These are phyloP conservation scores for Drosophila nikananu DNA, from an alignment of 1,140 invertebrate genomes.

Conservation along the genomic window DNA sequence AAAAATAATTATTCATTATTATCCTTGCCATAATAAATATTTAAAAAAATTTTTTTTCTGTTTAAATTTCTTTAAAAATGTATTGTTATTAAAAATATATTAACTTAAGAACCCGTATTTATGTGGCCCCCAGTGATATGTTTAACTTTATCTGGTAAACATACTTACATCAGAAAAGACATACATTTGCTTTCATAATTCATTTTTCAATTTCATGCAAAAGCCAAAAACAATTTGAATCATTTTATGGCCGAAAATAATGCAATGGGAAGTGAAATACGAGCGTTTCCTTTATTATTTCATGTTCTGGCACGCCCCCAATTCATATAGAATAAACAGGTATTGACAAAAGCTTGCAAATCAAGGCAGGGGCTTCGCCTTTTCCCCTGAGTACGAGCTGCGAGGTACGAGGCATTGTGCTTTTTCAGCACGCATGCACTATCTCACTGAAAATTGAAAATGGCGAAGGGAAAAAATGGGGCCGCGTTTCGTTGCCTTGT, in stretches of 20 bases:
- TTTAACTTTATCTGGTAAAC: constrained; percentile 10
- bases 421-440: constrained; percentile 42
- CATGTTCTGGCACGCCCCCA: constrained; percentile 45
- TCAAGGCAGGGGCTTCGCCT: constrained; percentile 25
- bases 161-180: constrained; percentile 28
- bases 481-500: constrained; percentile 26
- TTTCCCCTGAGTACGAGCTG: constrained; percentile 2
- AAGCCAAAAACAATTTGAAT: constrained; percentile 49
- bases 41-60: too few species aligned
- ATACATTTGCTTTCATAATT: constrained; percentile 36
- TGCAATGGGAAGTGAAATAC: constrained; percentile 48
- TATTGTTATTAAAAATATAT: background rate
- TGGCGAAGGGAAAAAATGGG: constrained; percentile 47
- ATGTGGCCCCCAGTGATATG: constrained; percentile 4
- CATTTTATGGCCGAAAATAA: constrained; percentile 33
- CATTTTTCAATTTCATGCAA: constrained; percentile 47
- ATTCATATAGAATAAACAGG: constrained; percentile 51
- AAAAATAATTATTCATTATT: background rate
- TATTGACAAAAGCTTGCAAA: constrained; percentile 52
- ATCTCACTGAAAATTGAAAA: constrained; percentile 41
- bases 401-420: constrained; percentile 21
- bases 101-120: background rate
- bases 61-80: background rate
- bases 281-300: constrained; percentile 50
- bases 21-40: too few species aligned